phyloP scores from a whole-genome alignment of 1,140 invertebrate genomes.

The Leptonema lineaticorne region DNA sequence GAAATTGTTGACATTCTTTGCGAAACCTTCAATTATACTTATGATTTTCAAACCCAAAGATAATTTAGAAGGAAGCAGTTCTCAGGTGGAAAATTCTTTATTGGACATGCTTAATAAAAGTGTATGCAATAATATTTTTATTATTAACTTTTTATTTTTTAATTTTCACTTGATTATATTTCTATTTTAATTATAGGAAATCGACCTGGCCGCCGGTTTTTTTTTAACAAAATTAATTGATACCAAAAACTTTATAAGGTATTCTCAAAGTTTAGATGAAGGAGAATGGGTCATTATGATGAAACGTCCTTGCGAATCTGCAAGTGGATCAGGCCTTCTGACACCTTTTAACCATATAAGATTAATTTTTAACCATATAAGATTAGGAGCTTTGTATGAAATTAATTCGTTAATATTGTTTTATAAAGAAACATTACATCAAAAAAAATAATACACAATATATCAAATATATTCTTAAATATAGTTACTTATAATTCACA shows the following conservation, averaged over 20 bases:
- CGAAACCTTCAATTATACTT: constrained; percentile 71
- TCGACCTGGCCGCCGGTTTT: constrained; percentile 75
- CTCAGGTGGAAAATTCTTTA: constrained; percentile 55
- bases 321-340: constrained; percentile 77
- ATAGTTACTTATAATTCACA: no score
- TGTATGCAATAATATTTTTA: no score
- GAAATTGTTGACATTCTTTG: constrained; percentile 68
- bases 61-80: constrained; percentile 57
- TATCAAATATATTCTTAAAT: no score
- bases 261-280: constrained; percentile 69
- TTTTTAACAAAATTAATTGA: constrained; percentile 68
- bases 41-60: constrained; percentile 63
- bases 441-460: no score
- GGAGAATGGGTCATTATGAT: constrained; percentile 75
- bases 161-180: neutral
- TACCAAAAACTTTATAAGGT: constrained; percentile 59
- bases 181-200: constrained; percentile 57
- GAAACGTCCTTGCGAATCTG: constrained; percentile 74
- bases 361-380: no score
- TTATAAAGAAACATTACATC: no score
- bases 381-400: no score
- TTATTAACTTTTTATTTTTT: neutral
- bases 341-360: constrained; percentile 78
- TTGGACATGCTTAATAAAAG: constrained; percentile 60
- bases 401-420: no score